These are phyloP conservation scores for Paratrypauchen microcephalus DNA, from an alignment of 2,797 vertebrate genomes.

Conservation along the genomic window DNA sequence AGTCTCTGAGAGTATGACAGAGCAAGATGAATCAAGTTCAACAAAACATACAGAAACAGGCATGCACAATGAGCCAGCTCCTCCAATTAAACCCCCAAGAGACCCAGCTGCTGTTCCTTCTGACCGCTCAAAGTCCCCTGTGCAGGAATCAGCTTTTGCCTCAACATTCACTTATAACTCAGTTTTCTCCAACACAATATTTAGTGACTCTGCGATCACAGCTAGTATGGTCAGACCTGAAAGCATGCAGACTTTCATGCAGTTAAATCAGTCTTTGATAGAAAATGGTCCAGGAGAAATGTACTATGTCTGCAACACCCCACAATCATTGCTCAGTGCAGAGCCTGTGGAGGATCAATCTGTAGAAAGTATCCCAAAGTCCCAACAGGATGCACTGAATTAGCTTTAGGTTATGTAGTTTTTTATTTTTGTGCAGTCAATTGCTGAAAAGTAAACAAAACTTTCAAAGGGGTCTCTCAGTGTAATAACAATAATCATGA, in stretches of 20 bases:
- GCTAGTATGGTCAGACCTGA: constrained; percentile 27
- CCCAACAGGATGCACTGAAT: too few species aligned
- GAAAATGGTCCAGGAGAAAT: constrained; percentile 67
- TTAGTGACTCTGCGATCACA: constrained; percentile 64
- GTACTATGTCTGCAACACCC: constrained; percentile 9
- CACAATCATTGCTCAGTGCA: constrained; percentile 17
- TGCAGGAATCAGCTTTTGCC: constrained; percentile 66
- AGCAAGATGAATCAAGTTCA: constrained; percentile 70
- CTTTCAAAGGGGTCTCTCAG: background rate
- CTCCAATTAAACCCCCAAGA: constrained; percentile 70
- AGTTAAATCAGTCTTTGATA: constrained; percentile 76
- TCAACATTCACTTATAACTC: constrained; percentile 69
- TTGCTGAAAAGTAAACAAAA: constrained; percentile 21
- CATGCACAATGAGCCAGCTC: constrained; percentile 25
- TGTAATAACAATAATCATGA: constrained; percentile 1
- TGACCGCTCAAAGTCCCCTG: constrained; percentile 40
- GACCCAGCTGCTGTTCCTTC: constrained; percentile 43
- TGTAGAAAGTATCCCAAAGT: constrained; percentile 11
- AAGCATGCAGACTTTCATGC: constrained; percentile 71
- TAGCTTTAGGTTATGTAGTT: background rate
- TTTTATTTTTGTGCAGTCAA: background rate
- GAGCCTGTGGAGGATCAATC: constrained; percentile 22
- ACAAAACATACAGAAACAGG: constrained; percentile 63
- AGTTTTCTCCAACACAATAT: constrained; percentile 73
- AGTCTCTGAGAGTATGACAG: constrained; percentile 63